Base-by-base conservation (phyloP, 92 coral and sea anemone species). In the Plumapathes pennacea region DNA sequence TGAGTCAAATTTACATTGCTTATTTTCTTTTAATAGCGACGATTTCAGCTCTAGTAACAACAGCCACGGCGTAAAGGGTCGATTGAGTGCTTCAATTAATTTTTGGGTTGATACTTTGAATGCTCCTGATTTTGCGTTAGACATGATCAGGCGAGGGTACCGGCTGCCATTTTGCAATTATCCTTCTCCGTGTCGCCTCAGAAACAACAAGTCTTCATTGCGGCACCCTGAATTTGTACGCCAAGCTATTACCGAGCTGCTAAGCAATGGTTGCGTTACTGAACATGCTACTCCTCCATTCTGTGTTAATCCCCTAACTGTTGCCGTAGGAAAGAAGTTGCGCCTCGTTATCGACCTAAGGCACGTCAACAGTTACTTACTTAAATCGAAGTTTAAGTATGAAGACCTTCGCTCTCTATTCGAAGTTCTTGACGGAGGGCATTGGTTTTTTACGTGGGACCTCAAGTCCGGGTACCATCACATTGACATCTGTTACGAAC, bases 401-500 rank as follows among this genome's bases (percentile, higher is more conserved):
- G 85, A 78, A 30, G 79, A 78, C 43, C 49, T 78, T 10, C 67
- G 74, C 43, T 50, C 46, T 25, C 59, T 78, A 13, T 64, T 74
- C 0, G 26, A 60, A 38, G 53, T 78, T 26, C 20, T 78, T 41
- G 58, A 70, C 9, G 43, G 40, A 52, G 56, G 54, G 27, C 32
- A 53, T 34, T 70, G 80, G 73, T 79, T 71, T 64, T 79, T 79
- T 24, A 71, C 69, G 12, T 63, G 73, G 73, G 80, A 72, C 38
- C 54, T 76, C 29, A 75, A 76, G 38, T 81, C 83, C 4, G 86
- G 86, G 1, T 73, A 80, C 43, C 85, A 70, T 32, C 85, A 60
- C 36, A 54, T 78, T 41, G 71, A 47, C 51, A 73, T 60, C 29
- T 50, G 12, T 38, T 33, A 26, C 22, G 58, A 72, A 26, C 76